These are phyloP conservation scores for Phalera bucephala DNA, from an alignment of 2,888 invertebrate genomes.

Conservation along the genomic window DNA sequence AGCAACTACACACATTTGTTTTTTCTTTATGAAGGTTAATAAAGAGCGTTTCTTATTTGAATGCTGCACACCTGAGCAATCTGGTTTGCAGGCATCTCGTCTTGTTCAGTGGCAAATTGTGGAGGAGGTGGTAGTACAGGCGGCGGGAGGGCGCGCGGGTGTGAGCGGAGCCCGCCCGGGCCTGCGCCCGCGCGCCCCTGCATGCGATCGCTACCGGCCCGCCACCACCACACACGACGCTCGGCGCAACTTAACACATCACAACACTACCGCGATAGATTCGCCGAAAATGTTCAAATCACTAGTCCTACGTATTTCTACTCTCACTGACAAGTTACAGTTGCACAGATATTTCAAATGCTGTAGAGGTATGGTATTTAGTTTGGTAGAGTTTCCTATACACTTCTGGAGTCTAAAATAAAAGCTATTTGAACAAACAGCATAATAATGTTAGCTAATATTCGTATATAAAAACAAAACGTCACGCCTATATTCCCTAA, in stretches of 20 bases:
- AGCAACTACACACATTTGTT: no score
- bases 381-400: no score
- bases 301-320: conserved; percentile 13
- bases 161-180: conserved; percentile 75
- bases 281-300: conserved; percentile 11
- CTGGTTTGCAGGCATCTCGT: conserved; percentile 79
- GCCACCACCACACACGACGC: conserved; percentile 47
- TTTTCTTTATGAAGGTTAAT: no score
- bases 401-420: no score
- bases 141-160: conserved; percentile 77
- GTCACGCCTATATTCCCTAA: no score
- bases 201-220: conserved; percentile 71
- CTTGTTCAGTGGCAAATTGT: conserved; percentile 70
- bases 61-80: conserved; percentile 71
- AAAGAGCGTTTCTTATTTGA: no score
- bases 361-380: no score
- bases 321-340: conserved; percentile 18
- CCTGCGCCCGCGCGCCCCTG: conserved; percentile 78
- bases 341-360: no score
- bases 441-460: no score
- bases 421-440: no score
- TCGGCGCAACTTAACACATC: conserved; percentile 27
- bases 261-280: conserved; percentile 30
- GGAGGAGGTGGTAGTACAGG: conserved; percentile 75
- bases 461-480: no score